Percentiles rank a stretch among this genome's conserved stretches.
These are phyloP conservation scores for Ichneumon xanthorius DNA, from an alignment of 2,888 invertebrate species.

Conservation along the genomic window DNA sequence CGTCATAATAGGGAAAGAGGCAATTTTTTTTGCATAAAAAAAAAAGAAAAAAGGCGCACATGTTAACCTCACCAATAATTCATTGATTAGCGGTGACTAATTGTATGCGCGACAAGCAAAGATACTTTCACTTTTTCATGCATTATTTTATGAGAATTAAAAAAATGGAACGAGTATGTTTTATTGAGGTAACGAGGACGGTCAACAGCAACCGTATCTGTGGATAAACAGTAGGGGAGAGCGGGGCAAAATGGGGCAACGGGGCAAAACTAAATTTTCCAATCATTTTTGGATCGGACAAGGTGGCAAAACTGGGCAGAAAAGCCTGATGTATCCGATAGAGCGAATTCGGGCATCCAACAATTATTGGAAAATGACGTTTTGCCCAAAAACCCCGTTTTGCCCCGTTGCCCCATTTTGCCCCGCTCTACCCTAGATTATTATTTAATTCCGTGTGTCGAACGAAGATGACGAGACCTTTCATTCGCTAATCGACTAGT, in stretches of 20 bases:
- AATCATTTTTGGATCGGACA: too few relatives aligned
- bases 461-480: constrained; percentile 9
- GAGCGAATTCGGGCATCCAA: too few relatives aligned
- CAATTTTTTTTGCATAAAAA: not conserved
- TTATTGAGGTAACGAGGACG: not conserved
- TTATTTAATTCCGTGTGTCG: not conserved
- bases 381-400: too few relatives aligned
- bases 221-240: constrained; percentile 29
- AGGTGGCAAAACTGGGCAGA: too few relatives aligned
- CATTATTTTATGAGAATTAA: not conserved
- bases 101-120: constrained; percentile 6
- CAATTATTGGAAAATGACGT: too few relatives aligned
- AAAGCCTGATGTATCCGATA: too few relatives aligned
- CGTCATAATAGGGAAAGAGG: not conserved
- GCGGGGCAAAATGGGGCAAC: too few relatives aligned
- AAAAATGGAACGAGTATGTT: not conserved
- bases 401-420: too few relatives aligned
- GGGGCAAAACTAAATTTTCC: too few relatives aligned
- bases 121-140: constrained; percentile 59
- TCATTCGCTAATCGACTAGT: constrained; percentile 31
- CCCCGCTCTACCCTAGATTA: too few relatives aligned
- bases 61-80: constrained; percentile 42
- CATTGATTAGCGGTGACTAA: constrained; percentile 51
- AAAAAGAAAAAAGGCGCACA: not conserved
- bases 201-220: not conserved